phyloP scores from a whole-genome alignment of 2,888 invertebrate species.

The Gibbula magus region DNA sequence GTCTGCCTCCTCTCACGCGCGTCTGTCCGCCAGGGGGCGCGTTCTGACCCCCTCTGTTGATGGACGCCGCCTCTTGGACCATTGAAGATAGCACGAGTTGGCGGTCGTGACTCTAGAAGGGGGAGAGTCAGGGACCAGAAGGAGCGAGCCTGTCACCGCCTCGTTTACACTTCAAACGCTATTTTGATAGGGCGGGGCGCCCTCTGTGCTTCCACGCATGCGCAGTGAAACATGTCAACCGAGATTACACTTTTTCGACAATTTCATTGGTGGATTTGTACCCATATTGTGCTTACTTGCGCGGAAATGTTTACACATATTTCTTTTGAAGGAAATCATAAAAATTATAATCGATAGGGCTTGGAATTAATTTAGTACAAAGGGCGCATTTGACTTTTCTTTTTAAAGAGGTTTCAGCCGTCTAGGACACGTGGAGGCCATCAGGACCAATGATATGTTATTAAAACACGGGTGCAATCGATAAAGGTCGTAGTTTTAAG shows the following conservation, averaged over 20 bases:
- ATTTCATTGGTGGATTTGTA: too few species aligned
- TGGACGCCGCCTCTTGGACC: background rate
- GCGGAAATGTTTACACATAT: background rate
- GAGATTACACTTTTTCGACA: background rate
- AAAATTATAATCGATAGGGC: background rate
- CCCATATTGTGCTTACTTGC: background rate
- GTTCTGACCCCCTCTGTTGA: background rate
- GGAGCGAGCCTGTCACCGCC: background rate
- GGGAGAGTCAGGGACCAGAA: background rate
- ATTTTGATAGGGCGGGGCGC: background rate
- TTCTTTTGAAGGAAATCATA: background rate
- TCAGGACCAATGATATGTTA: background rate
- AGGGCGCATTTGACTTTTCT: too few species aligned
- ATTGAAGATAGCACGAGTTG: background rate
- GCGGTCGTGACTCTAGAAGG: background rate
- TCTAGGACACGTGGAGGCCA: background rate
- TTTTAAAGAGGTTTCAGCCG: background rate
- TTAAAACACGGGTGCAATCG: conserved; percentile 10
- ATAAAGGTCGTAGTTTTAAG: conserved; percentile 6
- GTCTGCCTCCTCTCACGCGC: conserved; percentile 17
- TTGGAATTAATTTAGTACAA: too few species aligned
- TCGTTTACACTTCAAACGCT: conserved; percentile 6
- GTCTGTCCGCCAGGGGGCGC: conserved; percentile 4
- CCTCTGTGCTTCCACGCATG: background rate
- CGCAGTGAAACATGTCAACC: background rate